Base-by-base conservation (phyloP, 92 coral and sea anemone genomes). In the Pocillopora meandrina region DNA sequence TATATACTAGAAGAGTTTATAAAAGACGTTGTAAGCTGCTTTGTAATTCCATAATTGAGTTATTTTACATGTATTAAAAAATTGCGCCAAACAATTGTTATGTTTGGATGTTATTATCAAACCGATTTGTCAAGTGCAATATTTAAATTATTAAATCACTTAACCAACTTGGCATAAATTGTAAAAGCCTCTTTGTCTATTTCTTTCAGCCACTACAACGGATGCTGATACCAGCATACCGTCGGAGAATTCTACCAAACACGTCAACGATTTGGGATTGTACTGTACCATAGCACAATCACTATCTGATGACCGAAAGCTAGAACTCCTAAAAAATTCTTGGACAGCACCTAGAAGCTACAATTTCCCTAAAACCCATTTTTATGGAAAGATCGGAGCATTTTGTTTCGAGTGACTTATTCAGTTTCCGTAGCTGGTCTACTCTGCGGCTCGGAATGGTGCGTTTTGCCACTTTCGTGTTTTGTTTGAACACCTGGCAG, bases 131-230 rank as follows among this genome's bases (percentile, higher is more conserved):
- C 57, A 85, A 85, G 82, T 85, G 57, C 76, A 85, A 42, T 42
- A 85, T 36, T 85, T 77, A 85, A 85, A 85, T 77, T 68, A 85
- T 75, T 75, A 85, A 77, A 85, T 84, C 82, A 84, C 82, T 84
- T 75, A 75, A 75, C 82, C 82, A 77, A 75, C 49, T 7, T 42
- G 49, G 49, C 49, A 42, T 42, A 42, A 42, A 42, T 42, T 85
- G 88, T 85, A 77, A 56, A 85, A 85, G 77, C 83, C 83, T 85
- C 88, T 85, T 85, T 77, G 88, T 77, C 88, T 77, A 85, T 85
- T 85, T 85, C 84, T 85, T 78, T 85, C 84, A 85, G 89, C 58
- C 84, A 85, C 84, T 85, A 78, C 89, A 85, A 78, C 79, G 89
- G 84, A 83, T 83, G 80, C 80, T 83, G 87, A 74, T 83, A 83